Conservation (phyloP, 2,888 invertebrate genomes). For the Drosophila nigritarsus region DNA sequence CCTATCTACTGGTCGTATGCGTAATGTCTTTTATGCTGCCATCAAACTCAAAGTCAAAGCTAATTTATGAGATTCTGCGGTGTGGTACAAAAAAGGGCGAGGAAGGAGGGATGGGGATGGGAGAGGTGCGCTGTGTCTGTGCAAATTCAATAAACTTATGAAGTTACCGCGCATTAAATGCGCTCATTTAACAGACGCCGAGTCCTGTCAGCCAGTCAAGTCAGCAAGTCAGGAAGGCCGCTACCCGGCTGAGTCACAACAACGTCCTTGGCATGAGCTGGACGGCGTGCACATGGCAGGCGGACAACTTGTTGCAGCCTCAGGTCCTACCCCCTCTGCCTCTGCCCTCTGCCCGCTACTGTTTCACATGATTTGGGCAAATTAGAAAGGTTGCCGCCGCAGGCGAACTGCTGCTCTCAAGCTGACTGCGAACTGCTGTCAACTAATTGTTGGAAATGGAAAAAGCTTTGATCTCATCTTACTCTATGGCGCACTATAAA, state of each 20-base stretch:
- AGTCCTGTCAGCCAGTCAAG: slow-evolving; percentile 1
- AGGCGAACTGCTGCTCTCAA: background rate
- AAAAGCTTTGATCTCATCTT: slow-evolving; percentile 24
- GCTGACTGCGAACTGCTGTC: slow-evolving; percentile 1
- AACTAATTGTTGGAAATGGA: slow-evolving; percentile 3
- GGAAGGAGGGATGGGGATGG: background rate
- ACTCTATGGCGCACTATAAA: slow-evolving; percentile 3
- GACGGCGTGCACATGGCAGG: slow-evolving; percentile 13
- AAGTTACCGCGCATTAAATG: slow-evolving; percentile 73
- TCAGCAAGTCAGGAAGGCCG: background rate
- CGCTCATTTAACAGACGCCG: slow-evolving; percentile 52
- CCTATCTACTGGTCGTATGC: slow-evolving; percentile 59
- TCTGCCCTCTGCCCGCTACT: rapidly evolving
- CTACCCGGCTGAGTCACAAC: slow-evolving; percentile 2
- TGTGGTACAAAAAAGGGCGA: background rate
- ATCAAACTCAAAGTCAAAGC: slow-evolving; percentile 69
- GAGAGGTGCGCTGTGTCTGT: background rate
- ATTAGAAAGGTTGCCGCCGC: slow-evolving; percentile 6
- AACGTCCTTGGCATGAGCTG: slow-evolving; percentile 7
- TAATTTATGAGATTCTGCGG: slow-evolving; percentile 52
- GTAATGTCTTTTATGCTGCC: slow-evolving; percentile 69
- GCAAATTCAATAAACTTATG: slow-evolving; percentile 74
- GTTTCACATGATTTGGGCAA: slow-evolving; percentile 1
- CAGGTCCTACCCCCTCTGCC: no score
- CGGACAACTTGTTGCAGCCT: slow-evolving; percentile 32